These are phyloP conservation scores for Tyto alba DNA, from an alignment of 2,113 vertebrate species.

Conservation along the genomic window DNA sequence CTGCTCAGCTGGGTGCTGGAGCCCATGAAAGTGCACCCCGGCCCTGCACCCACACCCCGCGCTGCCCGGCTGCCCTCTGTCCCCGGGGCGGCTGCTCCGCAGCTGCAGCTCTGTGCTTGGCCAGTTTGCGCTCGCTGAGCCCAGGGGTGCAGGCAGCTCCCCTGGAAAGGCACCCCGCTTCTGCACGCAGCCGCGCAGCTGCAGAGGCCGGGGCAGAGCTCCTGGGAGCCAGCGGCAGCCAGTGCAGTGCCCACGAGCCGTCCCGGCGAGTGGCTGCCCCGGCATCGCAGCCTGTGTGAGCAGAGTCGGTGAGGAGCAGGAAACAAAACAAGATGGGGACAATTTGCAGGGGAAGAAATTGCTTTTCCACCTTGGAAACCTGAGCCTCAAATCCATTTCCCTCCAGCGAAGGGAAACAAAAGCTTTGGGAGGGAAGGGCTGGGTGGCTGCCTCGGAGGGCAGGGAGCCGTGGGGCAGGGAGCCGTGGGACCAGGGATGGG, in stretches of 20 bases:
- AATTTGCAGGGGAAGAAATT: background rate
- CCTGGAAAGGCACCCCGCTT: background rate
- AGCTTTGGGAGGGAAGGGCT: background rate
- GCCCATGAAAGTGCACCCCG: background rate
- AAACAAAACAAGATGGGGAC: background rate
- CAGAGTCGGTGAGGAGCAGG: background rate
- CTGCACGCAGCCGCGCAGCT: rapidly evolving
- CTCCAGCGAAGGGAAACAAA: background rate
- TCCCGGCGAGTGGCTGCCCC: background rate
- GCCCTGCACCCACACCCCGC: background rate
- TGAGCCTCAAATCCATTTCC: background rate
- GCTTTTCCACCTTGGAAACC: background rate
- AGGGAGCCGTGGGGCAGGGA: background rate
- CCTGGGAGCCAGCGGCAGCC: background rate
- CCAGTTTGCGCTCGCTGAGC: background rate
- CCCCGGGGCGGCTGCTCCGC: rapidly evolving
- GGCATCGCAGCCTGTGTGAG: background rate
- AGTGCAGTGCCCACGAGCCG: background rate
- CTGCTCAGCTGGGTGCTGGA: background rate
- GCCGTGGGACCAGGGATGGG: background rate
- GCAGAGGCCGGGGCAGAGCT: background rate
- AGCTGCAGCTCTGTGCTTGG: background rate
- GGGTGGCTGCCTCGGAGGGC: rapidly evolving
- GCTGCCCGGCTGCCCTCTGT: background rate
- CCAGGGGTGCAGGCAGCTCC: background rate